These are phyloP conservation scores for Hystrix brachyura DNA, from an alignment of 2,113 vertebrate species.

Conservation along the genomic window DNA sequence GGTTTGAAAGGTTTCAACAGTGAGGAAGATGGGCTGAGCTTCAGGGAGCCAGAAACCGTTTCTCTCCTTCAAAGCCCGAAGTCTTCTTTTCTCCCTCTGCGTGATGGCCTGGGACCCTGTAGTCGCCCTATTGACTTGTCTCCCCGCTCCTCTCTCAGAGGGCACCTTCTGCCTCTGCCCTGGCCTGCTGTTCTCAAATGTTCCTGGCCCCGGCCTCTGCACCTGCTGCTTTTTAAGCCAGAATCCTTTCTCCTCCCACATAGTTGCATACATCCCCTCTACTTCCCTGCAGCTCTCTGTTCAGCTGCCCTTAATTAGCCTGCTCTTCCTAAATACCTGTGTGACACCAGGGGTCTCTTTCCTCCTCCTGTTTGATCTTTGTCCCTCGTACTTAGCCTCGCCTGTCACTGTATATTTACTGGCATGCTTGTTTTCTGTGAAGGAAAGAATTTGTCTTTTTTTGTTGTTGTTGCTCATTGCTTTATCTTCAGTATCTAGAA, in stretches of 20 bases:
- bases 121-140: neutral
- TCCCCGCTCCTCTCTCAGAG: neutral
- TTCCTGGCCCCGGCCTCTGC: neutral
- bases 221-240: neutral
- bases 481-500: constrained; percentile 8
- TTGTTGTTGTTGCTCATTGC: neutral
- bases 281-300: neutral
- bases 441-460: neutral
- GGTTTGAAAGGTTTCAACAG: neutral
- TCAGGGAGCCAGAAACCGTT: neutral
- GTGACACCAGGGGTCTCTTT: neutral
- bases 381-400: neutral
- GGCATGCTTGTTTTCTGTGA: neutral
- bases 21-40: neutral
- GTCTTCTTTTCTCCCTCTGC: neutral
- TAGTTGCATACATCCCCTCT: neutral
- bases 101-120: neutral
- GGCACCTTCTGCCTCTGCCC: neutral
- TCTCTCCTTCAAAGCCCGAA: neutral
- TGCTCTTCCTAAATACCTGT: neutral
- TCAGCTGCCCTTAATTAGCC: neutral
- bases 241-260: neutral
- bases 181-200: neutral
- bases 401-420: neutral
- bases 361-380: neutral